Conservation (phyloP, 2,113 vertebrate species). For the Azemiops feae region DNA sequence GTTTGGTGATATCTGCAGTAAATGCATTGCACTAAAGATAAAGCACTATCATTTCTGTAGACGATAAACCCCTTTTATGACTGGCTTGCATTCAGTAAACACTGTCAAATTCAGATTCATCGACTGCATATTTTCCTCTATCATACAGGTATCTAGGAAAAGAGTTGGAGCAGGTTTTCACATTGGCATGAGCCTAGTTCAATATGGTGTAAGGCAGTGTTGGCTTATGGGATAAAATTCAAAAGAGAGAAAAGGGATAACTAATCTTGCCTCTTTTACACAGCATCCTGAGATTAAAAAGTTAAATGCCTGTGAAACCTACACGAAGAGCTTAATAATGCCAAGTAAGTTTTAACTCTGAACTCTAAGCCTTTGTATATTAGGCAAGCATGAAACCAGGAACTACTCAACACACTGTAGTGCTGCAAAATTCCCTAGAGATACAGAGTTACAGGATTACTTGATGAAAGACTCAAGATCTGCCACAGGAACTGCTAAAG, state of each 20-base stretch:
- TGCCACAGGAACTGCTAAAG: not conserved
- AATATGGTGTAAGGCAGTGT: not conserved
- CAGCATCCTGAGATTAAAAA: not conserved
- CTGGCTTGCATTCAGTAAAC: not conserved
- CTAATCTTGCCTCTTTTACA: not conserved
- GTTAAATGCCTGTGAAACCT: not conserved
- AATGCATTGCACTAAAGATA: not conserved
- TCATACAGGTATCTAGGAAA: not conserved
- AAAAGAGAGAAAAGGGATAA: not conserved
- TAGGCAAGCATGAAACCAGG: not conserved
- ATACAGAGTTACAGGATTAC: not conserved
- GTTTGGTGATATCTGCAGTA: not conserved
- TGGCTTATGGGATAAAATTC: not conserved
- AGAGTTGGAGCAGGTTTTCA: conserved; percentile 5
- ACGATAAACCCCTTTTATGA: not conserved
- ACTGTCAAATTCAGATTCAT: not conserved
- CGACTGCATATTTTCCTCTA: not conserved
- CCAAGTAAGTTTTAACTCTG: not conserved
- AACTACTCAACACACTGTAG: not conserved
- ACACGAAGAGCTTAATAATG: not conserved
- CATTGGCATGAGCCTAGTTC: conserved; percentile 3
- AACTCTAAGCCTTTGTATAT: not conserved
- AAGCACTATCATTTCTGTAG: not conserved
- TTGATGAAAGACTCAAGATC: not conserved
- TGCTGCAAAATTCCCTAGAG: not conserved